A percentile compares a stretch with the other conserved stretches of the same genome.
Conservation (phyloP, 1,140 invertebrate species). For the Tyrophagus putrescentiae region DNA sequence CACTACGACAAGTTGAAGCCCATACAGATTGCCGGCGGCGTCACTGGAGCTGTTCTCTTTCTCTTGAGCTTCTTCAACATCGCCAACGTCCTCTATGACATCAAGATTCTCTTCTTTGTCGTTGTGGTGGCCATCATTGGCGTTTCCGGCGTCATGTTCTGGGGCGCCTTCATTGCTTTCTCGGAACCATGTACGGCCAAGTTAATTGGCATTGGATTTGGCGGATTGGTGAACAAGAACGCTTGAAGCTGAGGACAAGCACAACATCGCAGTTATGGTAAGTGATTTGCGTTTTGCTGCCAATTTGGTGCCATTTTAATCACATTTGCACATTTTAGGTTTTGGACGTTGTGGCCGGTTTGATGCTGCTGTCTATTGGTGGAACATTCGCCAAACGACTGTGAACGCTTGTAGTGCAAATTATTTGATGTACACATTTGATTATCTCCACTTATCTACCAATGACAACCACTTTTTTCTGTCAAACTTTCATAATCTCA, state of each 20-base stretch:
- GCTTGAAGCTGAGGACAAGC: constrained; percentile 15
- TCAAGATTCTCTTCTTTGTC: constrained; percentile 17
- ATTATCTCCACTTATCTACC: no score
- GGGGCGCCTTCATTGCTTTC: constrained; percentile 20
- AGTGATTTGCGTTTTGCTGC: not conserved
- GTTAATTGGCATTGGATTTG: not conserved
- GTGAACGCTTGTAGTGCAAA: no score
- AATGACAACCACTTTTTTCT: no score
- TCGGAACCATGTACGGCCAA: constrained; percentile 5
- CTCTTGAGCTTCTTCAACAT: constrained; percentile 20
- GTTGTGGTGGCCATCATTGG: constrained; percentile 7
- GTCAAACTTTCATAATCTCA: no score
- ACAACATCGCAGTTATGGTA: constrained; percentile 16
- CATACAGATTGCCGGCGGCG: constrained; percentile 13
- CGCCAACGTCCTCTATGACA: constrained; percentile 16
- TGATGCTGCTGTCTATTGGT: constrained; percentile 16
- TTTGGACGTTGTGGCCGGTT: constrained; percentile 11
- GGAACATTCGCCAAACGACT: constrained; percentile 18
- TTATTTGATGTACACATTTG: no score
- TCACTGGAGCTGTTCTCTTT: constrained; percentile 10
- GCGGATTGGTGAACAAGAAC: constrained; percentile 2
- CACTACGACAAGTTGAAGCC: constrained; percentile 13
- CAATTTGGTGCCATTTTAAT: not conserved
- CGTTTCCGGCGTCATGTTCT: constrained; percentile 15
- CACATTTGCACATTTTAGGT: not conserved